Evolutionary conservation across 2,113 vertebrate genomes (phyloP).

Genomic region (Nicator chloris): DNA sequence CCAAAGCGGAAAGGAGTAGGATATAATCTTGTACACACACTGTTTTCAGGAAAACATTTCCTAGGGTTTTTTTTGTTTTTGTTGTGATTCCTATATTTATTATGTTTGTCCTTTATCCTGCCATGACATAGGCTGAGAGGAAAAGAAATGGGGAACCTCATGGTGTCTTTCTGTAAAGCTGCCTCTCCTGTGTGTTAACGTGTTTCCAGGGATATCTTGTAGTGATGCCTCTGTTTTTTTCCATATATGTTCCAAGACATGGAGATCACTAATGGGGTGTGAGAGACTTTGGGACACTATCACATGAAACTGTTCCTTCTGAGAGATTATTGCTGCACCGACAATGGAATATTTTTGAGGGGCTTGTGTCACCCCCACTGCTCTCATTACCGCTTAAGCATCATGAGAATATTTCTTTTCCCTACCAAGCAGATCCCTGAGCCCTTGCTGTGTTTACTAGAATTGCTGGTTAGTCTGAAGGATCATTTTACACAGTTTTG

Average conservation of each 20-base stretch:
- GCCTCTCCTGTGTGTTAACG: neutral
- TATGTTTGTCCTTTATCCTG: neutral
- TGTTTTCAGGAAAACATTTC: neutral
- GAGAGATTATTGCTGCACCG: neutral
- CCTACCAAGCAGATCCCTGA: neutral
- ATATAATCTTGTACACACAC: neutral
- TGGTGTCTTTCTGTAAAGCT: neutral
- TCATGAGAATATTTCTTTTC: neutral
- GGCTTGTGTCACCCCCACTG: neutral
- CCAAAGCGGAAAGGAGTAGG: neutral
- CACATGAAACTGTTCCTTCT: neutral
- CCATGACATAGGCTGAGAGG: neutral
- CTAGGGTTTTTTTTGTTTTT: neutral
- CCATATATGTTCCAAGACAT: neutral
- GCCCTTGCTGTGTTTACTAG: neutral
- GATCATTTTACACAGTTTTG: neutral
- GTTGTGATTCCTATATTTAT: neutral
- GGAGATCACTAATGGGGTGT: accelerated
- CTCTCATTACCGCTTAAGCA: too few species aligned
- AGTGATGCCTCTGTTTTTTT: neutral
- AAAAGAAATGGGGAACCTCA: neutral
- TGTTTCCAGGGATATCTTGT: neutral
- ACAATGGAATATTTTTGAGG: neutral
- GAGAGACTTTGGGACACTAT: neutral
- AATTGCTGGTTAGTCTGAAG: neutral